A percentile compares a stretch with the other conserved stretches of the same genome.
Evolutionary conservation across 2,797 vertebrate genomes (phyloP).

Genomic region (Lindbergichthys nudifrons): DNA sequence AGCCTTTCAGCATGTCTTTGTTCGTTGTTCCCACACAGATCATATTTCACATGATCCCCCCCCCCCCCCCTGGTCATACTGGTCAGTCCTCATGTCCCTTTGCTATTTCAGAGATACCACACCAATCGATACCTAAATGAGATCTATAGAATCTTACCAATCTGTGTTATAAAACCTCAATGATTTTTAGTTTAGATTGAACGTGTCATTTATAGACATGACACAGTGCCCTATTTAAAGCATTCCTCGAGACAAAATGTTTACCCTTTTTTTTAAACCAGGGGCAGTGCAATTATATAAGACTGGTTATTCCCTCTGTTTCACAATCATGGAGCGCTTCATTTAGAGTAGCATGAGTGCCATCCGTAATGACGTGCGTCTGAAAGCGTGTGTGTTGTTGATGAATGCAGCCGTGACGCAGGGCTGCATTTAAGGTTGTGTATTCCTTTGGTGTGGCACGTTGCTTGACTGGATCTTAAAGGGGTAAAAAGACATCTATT

Average conservation of each 20-base stretch:
- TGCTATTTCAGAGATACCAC: not conserved
- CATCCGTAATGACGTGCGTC: not conserved
- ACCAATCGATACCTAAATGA: not conserved
- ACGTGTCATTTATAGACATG: not conserved
- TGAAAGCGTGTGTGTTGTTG: too few relatives aligned
- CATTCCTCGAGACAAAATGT: not conserved
- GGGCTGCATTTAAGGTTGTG: not conserved
- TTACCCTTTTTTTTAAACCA: not conserved
- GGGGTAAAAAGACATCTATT: not conserved
- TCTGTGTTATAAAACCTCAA: not conserved
- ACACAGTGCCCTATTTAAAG: not conserved
- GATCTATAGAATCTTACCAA: not conserved
- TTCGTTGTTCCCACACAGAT: not conserved
- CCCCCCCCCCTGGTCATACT: too few relatives aligned
- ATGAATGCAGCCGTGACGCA: conserved; percentile 20
- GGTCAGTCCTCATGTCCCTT: not conserved
- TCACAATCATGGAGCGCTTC: not conserved
- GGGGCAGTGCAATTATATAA: not conserved
- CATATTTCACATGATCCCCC: not conserved
- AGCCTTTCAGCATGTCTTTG: not conserved
- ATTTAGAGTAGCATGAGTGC: not conserved
- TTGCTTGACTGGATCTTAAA: conserved; percentile 6
- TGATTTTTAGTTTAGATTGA: not conserved
- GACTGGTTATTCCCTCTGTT: not conserved
- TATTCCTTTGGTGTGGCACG: conserved; percentile 26